These are phyloP conservation scores for Scaeva pyrastri DNA, from an alignment of 2,888 invertebrate species.

Conservation along the genomic window DNA sequence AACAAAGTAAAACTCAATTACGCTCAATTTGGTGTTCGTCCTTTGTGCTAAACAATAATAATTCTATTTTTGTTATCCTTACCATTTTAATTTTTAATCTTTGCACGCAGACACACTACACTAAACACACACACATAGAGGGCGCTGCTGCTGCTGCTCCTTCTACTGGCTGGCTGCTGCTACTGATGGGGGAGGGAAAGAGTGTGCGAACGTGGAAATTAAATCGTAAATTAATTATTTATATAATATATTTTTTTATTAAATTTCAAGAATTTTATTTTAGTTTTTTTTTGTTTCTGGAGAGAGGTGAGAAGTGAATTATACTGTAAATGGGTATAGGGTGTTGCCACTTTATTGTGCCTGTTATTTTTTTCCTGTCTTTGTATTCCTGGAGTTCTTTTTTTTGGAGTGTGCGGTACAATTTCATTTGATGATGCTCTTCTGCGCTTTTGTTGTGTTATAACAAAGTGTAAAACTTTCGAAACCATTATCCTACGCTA, in stretches of 20 bases:
- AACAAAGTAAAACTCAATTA: constrained; percentile 62
- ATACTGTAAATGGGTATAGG: neutral
- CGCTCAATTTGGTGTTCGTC: constrained; percentile 13
- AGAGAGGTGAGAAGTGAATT: neutral
- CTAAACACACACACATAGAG: constrained; percentile 4
- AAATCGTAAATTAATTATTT: constrained; percentile 76
- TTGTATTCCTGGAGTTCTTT: constrained; percentile 9
- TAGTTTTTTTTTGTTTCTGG: constrained; percentile 12
- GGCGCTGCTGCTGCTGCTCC: too few species aligned
- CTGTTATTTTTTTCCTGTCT: constrained; percentile 19
- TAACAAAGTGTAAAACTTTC: constrained; percentile 71
- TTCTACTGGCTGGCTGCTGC: too few species aligned
- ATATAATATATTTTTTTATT: constrained; percentile 68
- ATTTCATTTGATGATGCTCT: constrained; percentile 72
- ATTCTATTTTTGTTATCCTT: constrained; percentile 27
- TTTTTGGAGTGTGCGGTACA: constrained; percentile 46
- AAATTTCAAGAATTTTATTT: constrained; percentile 46
- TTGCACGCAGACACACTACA: constrained; percentile 41
- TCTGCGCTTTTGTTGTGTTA: constrained; percentile 42
- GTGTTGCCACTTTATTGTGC: constrained; percentile 25
- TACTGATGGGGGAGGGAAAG: too few species aligned
- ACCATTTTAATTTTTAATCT: constrained; percentile 72
- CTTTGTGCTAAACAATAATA: constrained; percentile 20
- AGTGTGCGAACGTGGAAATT: constrained; percentile 72
- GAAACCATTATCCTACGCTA: constrained; percentile 69